These are phyloP conservation scores for Liolophura sinensis DNA, from an alignment of 1,140 invertebrate genomes.

Conservation along the genomic window DNA sequence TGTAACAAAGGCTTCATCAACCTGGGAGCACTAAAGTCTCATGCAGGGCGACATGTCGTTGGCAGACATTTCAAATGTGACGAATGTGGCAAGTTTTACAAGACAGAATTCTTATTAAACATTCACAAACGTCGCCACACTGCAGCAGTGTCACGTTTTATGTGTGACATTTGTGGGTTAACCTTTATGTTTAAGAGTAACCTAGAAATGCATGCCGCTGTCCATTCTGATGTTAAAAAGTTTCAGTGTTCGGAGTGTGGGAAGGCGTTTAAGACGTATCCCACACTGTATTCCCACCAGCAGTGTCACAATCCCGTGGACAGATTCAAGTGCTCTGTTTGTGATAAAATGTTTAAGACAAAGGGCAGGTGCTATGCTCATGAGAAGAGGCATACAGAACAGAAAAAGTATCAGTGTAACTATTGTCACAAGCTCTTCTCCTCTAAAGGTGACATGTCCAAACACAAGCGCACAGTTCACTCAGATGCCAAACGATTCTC, in stretches of 20 bases:
- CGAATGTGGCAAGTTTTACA: slow-evolving; percentile 44
- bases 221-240: slow-evolving; percentile 38
- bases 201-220: slow-evolving; percentile 38
- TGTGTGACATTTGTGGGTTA: slow-evolving; percentile 52
- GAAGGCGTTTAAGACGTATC: slow-evolving; percentile 49
- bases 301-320: slow-evolving; percentile 63
- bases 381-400: slow-evolving; percentile 61
- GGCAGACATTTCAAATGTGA: slow-evolving; percentile 36
- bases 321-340: slow-evolving; percentile 65
- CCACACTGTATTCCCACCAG: slow-evolving; percentile 48
- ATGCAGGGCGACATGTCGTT: slow-evolving; percentile 55
- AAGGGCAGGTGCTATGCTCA: slow-evolving; percentile 63
- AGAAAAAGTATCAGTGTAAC: slow-evolving; percentile 63
- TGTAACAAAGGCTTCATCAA: slow-evolving; percentile 81
- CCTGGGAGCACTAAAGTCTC: slow-evolving; percentile 83
- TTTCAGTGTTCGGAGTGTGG: slow-evolving; percentile 39
- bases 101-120: slow-evolving; percentile 37
- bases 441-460: slow-evolving; percentile 54
- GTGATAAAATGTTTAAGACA: slow-evolving; percentile 66
- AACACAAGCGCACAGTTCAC: slow-evolving; percentile 53
- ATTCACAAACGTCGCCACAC: slow-evolving; percentile 47
- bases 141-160: slow-evolving; percentile 34
- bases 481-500: slow-evolving; percentile 42
- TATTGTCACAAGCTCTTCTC: slow-evolving; percentile 60
- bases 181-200: slow-evolving; percentile 51